Evolutionary conservation across 2,797 vertebrate species (phyloP).

Genomic region (Loriculus beryllinus): DNA sequence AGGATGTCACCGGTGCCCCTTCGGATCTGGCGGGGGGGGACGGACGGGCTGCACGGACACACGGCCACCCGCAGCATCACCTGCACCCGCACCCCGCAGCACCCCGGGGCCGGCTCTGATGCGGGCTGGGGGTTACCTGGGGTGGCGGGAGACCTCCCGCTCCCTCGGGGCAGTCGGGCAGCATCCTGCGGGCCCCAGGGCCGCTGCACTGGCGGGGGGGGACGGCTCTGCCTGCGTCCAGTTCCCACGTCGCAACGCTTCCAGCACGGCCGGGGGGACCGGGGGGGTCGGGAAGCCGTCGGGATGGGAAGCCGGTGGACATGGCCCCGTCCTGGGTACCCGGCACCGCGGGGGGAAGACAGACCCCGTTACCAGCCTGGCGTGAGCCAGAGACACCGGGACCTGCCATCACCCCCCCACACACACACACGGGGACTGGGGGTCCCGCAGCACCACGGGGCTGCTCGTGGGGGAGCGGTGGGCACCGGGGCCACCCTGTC

Average conservation of each 20-base stretch:
- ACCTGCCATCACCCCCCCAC: no score
- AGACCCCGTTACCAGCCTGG: neutral
- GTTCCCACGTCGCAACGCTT: conserved; percentile 75
- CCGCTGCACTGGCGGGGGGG: conserved; percentile 82
- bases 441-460: neutral
- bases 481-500: neutral
- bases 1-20: conserved; percentile 79
- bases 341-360: fast-evolving
- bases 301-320: neutral
- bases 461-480: neutral
- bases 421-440: fast-evolving
- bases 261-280: conserved; percentile 61
- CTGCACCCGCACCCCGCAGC: fast-evolving
- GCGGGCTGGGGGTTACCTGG: conserved; percentile 71
- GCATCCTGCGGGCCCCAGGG: conserved; percentile 77
- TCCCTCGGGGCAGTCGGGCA: conserved; percentile 83
- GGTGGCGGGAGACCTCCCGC: conserved; percentile 85
- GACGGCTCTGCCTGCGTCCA: conserved; percentile 78
- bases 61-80: fast-evolving
- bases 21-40: conserved; percentile 75
- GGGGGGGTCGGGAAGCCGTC: conserved; percentile 68
- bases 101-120: neutral
- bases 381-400: neutral
- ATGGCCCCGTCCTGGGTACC: neutral
- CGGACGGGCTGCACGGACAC: fast-evolving